Percentiles rank a stretch among this genome's conserved stretches.
Evolutionary conservation across 1,140 invertebrate genomes (phyloP).

Genomic region (Lepidurus packardi): DNA sequence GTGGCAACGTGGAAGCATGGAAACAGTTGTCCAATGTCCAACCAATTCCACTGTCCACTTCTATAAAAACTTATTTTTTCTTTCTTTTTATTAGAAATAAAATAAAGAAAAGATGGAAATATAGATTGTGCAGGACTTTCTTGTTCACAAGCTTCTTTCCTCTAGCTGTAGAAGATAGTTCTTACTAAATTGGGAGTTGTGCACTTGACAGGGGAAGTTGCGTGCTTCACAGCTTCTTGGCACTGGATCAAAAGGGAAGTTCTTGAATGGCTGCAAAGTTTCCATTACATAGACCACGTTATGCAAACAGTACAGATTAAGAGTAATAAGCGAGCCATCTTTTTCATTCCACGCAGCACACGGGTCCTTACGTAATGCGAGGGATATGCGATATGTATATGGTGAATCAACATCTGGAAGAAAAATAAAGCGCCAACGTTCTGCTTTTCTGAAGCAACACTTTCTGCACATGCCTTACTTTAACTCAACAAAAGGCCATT

Average conservation of each 20-base stretch:
- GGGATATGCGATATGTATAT: too few relatives aligned
- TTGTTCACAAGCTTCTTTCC: neutral
- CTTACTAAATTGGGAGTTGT: neutral
- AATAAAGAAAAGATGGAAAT: neutral
- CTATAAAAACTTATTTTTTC: too few relatives aligned
- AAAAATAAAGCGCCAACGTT: too few relatives aligned
- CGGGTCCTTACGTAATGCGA: neutral
- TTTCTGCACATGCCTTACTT: too few relatives aligned
- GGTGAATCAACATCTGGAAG: too few relatives aligned
- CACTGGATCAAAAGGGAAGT: neutral
- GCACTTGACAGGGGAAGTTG: neutral
- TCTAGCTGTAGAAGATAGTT: neutral
- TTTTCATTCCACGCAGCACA: neutral
- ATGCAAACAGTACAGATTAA: neutral
- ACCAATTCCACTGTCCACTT: neutral
- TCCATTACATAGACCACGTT: conserved; percentile 3
- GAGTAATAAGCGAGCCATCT: neutral
- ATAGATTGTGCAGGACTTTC: neutral
- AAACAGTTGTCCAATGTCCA: conserved; percentile 3
- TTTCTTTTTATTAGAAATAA: neutral
- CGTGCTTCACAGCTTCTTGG: neutral
- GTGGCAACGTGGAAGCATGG: conserved; percentile 12
- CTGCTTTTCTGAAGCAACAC: too few relatives aligned
- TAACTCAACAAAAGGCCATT: too few relatives aligned
- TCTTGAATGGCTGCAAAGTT: conserved; percentile 10